Conservation (phyloP, 2,888 invertebrate genomes). For the Ormyrus rosae region DNA sequence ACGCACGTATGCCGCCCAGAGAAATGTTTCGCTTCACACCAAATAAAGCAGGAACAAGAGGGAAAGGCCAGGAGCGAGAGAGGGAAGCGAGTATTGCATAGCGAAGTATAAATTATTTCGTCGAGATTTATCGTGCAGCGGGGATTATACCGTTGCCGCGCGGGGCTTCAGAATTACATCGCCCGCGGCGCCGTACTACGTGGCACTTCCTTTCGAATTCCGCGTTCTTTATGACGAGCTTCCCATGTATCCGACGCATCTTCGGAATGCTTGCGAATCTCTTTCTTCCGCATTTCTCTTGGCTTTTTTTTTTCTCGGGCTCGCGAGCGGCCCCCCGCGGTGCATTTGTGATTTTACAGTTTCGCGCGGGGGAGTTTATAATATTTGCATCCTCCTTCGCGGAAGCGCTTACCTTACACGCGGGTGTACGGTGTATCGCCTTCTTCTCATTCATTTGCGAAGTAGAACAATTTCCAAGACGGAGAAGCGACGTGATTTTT, state of each 20-base stretch:
- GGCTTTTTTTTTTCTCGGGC: neutral
- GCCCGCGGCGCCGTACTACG: neutral
- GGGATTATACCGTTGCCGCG: neutral
- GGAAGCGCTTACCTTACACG: too few species aligned
- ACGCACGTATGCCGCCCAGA: slow-evolving; percentile 1
- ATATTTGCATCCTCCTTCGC: neutral
- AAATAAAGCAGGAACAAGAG: slow-evolving; percentile 20
- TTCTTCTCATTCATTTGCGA: too few species aligned
- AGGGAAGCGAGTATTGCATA: neutral
- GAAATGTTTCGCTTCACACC: slow-evolving; percentile 26
- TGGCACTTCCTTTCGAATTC: slow-evolving; percentile 27
- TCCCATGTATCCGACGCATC: slow-evolving; percentile 16
- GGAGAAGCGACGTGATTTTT: too few species aligned
- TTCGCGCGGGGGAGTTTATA: neutral
- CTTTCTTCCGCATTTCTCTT: neutral
- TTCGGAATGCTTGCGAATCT: slow-evolving; percentile 1
- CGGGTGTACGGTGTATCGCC: too few species aligned
- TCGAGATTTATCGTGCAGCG: slow-evolving; percentile 32
- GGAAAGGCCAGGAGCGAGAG: neutral
- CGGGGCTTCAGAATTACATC: neutral
- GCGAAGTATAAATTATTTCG: slow-evolving; percentile 42
- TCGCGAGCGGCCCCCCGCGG: neutral
- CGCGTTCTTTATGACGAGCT: slow-evolving; percentile 25
- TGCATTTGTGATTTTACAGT: slow-evolving; percentile 17
- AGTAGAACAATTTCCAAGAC: too few species aligned